Evolutionary conservation across 2,888 invertebrate genomes (phyloP), one percentile per base, ranked within the genome.

Genomic region (Tipula confusa): DNA sequence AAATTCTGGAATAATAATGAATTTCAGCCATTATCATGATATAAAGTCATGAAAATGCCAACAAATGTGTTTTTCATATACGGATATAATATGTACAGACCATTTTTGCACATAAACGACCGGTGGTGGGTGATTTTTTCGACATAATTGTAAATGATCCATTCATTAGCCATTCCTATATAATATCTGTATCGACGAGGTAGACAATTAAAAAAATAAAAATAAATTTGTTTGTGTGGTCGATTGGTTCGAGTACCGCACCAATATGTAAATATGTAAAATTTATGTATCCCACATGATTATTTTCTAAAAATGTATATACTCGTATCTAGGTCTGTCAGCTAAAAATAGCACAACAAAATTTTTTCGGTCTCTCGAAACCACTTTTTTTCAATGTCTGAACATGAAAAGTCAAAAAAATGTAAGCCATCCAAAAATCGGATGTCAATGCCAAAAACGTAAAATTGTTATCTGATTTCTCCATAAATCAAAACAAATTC

Each of bases 71-170:
- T 64, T 64, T 9, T 64, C 24, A 24, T 64, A 24, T 18, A 64
- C 2, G n/a, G n/a, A n/a, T n/a, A n/a, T n/a, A n/a, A n/a, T n/a
- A n/a, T n/a, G 43, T 43, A 64, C 24, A 64, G n/a, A n/a, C n/a
- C n/a, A n/a, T n/a, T 64, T 64, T 64, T 64, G 64, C 64, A 64
- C 18, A 64, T 24, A 64, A 64, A 24, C 64, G 64, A 64, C 64
- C 64, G 64, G 64, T 64, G 43, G 43, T 43, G 64, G 64, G 64
- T 64, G 24, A 64, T 24, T 64, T n/a, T 64, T 64, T 64, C 64
- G 64, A 64, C 64, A 64, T 64, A 64, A 64, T 64, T 64, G 64
- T 64, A 64, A 64, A 64, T 64, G 64, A 64, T 64, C 64, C 64
- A 64, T 64, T 64, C 64, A 64, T 64, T 64, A 64, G 24, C 64